Percentiles rank a stretch among this genome's conserved stretches.
These are phyloP conservation scores for Augochlorella aurata DNA, from an alignment of 2,888 invertebrate genomes.

Conservation along the genomic window DNA sequence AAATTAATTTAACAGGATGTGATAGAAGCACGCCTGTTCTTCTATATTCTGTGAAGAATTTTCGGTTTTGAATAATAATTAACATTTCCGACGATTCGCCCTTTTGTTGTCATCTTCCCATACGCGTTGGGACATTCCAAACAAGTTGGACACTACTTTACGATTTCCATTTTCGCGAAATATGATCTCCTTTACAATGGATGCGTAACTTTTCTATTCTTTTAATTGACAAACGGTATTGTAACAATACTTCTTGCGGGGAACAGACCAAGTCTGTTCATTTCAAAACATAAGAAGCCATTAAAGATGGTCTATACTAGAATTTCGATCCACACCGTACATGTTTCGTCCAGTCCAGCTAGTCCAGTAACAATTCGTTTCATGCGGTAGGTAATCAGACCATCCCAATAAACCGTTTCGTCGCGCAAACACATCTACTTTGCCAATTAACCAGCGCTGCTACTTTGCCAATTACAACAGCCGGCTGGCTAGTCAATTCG, in stretches of 20 bases:
- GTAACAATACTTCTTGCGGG: no score
- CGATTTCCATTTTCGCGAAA: no score
- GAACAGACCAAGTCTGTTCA: not conserved
- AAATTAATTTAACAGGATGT: not conserved
- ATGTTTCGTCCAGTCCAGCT: not conserved
- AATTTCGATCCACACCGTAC: not conserved
- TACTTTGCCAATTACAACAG: slow-evolving; percentile 54
- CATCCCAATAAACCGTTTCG: slow-evolving; percentile 48
- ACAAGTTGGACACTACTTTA: no score
- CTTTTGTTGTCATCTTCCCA: no score
- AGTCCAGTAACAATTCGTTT: slow-evolving; percentile 28
- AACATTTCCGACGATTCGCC: no score
- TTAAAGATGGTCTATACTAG: not conserved
- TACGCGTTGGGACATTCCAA: no score
- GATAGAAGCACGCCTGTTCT: not conserved
- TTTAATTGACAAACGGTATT: no score
- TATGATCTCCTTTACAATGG: no score
- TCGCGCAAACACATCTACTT: slow-evolving; percentile 55
- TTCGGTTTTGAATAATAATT: not conserved
- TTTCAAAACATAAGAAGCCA: not conserved
- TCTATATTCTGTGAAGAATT: not conserved
- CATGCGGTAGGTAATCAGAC: slow-evolving; percentile 42
- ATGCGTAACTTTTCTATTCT: no score
- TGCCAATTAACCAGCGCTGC: slow-evolving; percentile 43
- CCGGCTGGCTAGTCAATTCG: slow-evolving; percentile 33